Evolutionary conservation across 2,113 vertebrate genomes (phyloP).

Genomic region (Poeciliopsis occidentalis): DNA sequence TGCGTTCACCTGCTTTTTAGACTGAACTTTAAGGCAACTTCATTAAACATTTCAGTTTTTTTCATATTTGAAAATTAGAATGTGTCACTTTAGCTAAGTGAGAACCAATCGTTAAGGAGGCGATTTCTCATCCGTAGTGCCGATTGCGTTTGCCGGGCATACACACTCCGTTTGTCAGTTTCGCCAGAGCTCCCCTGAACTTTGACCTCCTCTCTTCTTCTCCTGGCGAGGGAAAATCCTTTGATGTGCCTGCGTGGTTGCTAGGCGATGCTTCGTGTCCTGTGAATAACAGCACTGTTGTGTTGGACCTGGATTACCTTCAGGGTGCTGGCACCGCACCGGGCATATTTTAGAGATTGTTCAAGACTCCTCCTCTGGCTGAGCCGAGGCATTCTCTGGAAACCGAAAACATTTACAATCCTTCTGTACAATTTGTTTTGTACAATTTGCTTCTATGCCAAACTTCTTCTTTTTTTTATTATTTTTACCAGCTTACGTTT

Average conservation of each 20-base stretch:
- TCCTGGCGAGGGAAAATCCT: constrained; percentile 35
- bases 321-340: too few relatives aligned
- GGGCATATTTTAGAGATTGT: too few relatives aligned
- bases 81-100: neutral
- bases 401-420: too few relatives aligned
- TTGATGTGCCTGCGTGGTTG: constrained; percentile 65
- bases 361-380: too few relatives aligned
- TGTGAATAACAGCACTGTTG: too few relatives aligned
- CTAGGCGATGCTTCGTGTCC: constrained; percentile 71
- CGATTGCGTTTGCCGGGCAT: neutral
- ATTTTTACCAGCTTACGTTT: neutral
- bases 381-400: too few relatives aligned
- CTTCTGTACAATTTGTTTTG: too few relatives aligned
- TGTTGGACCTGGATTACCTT: too few relatives aligned
- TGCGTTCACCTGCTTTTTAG: too few relatives aligned
- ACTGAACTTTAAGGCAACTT: neutral
- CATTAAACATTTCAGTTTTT: neutral
- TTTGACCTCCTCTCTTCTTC: neutral
- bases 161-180: neutral
- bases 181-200: neutral
- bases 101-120: neutral
- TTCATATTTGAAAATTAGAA: neutral
- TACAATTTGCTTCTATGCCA: too few relatives aligned
- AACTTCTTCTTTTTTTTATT: neutral
- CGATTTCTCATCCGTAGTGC: neutral